Percentiles rank a stretch among this genome's conserved stretches.
phyloP scores from a whole-genome alignment of 2,113 vertebrate genomes.

The Gallinago undulata region DNA sequence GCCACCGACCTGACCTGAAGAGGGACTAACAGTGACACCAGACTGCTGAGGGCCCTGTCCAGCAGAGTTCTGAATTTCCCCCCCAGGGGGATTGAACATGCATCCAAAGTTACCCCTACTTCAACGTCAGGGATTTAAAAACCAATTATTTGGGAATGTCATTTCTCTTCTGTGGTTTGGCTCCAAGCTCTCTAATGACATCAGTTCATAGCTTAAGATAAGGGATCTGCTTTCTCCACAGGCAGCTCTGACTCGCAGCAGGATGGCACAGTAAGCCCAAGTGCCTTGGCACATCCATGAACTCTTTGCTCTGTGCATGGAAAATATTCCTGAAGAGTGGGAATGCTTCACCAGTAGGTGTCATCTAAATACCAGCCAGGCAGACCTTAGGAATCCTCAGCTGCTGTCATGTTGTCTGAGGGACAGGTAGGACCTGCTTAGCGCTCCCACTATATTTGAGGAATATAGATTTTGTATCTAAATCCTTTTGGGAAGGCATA shows the following conservation, averaged over 20 bases:
- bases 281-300: background rate
- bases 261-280: background rate
- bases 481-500: background rate
- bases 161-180: background rate
- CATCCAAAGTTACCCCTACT: background rate
- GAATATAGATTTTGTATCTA: background rate
- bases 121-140: background rate
- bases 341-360: background rate
- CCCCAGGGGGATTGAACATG: accelerated
- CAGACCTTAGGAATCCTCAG: accelerated
- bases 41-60: background rate
- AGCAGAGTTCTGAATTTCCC: background rate
- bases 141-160: accelerated
- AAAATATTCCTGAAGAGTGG: background rate
- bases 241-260: background rate
- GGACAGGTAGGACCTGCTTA: background rate
- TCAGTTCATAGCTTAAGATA: background rate
- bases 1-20: background rate
- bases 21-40: background rate
- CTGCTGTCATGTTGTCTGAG: background rate
- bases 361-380: background rate
- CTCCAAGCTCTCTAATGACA: background rate
- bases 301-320: background rate
- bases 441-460: background rate
- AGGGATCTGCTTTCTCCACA: background rate